A percentile compares a stretch with the other conserved stretches of the same genome.
phyloP scores from a whole-genome alignment of 2,113 vertebrate species.

The Chionomys nivalis region DNA sequence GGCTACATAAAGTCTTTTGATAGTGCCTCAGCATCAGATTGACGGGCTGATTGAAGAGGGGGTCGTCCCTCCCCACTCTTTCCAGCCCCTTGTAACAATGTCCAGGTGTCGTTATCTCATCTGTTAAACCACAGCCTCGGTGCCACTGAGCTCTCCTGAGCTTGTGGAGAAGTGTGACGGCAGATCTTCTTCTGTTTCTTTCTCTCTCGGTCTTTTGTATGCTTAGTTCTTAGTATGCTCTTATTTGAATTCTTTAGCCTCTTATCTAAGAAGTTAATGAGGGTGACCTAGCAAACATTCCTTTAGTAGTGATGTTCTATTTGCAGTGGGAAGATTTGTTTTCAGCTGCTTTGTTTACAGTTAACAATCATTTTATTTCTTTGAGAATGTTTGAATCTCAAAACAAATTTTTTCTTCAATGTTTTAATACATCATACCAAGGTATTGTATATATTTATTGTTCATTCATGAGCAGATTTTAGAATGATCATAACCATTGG shows the following conservation, averaged over 20 bases:
- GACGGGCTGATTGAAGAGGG: background rate
- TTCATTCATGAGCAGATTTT: constrained; percentile 68
- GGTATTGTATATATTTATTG: constrained; percentile 79
- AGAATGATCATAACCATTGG: constrained; percentile 27
- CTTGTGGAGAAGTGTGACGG: background rate
- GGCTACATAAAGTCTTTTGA: background rate
- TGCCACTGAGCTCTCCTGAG: background rate
- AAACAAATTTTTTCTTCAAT: constrained; percentile 72
- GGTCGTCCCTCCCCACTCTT: background rate
- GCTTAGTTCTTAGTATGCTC: constrained; percentile 23
- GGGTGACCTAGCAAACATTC: background rate
- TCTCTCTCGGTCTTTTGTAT: background rate
- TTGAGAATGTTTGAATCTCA: constrained; percentile 77
- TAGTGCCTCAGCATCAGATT: background rate
- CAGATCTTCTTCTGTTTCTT: background rate
- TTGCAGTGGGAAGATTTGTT: constrained; percentile 44
- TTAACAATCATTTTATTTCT: constrained; percentile 69
- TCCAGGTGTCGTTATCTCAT: background rate
- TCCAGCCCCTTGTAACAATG: background rate
- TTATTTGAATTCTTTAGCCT: constrained; percentile 14
- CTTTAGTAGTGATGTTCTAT: constrained; percentile 25
- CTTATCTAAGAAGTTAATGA: background rate
- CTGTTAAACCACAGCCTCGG: background rate
- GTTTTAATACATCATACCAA: constrained; percentile 77
- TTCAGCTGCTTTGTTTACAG: constrained; percentile 71